A percentile compares a stretch with the other conserved stretches of the same genome.
phyloP scores from a whole-genome alignment of 2,888 invertebrate genomes.

The Gymnoscelis rufifasciata region DNA sequence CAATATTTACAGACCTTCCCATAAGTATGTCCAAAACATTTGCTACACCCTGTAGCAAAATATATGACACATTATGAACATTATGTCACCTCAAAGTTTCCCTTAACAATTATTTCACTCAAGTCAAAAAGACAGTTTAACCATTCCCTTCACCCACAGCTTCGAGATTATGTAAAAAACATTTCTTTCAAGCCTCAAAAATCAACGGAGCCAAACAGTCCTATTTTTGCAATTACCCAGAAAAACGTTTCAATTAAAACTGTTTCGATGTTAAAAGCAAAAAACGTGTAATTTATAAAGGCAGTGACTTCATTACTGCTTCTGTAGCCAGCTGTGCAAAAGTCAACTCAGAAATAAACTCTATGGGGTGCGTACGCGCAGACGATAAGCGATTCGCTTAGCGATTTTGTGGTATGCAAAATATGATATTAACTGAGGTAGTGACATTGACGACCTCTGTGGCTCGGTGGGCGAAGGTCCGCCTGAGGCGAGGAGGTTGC shows the following conservation, averaged over 20 bases:
- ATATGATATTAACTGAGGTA: neutral
- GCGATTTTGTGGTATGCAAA: neutral
- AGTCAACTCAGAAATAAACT: slow-evolving; percentile 18
- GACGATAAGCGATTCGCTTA: slow-evolving; percentile 8
- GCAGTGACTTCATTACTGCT: slow-evolving; percentile 26
- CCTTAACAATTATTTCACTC: no score
- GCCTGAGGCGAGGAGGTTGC: no score
- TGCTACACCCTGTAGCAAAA: no score
- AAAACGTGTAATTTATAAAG: slow-evolving; percentile 35
- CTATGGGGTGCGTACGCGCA: neutral
- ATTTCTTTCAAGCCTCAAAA: neutral
- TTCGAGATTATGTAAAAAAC: no score
- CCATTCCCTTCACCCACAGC: no score
- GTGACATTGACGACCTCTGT: no score
- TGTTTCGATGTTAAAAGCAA: slow-evolving; percentile 6
- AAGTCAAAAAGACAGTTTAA: no score
- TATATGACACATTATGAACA: no score
- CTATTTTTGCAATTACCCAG: neutral
- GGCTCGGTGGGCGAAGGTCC: no score
- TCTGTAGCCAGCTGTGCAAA: slow-evolving; percentile 19
- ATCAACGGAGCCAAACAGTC: neutral
- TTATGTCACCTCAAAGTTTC: no score
- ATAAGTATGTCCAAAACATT: no score
- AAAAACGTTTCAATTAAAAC: slow-evolving; percentile 16
- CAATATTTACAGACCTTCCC: no score